Conservation (phyloP, 2,797 vertebrate species). For the Erethizon dorsatum region DNA sequence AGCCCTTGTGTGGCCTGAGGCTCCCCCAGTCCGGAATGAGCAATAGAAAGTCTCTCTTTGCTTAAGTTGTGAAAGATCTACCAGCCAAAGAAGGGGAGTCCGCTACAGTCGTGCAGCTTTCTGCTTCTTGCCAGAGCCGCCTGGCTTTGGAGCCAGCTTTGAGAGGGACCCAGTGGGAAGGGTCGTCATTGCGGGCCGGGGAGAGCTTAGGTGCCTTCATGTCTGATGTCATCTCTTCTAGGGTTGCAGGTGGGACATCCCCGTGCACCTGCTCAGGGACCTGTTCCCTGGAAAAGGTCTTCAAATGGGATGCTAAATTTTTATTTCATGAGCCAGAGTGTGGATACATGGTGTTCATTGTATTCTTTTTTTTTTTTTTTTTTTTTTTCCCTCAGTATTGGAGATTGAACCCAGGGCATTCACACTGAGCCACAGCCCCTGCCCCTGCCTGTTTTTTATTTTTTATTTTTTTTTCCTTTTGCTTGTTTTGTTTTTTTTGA, state of each 20-base stretch:
- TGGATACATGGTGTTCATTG: background rate
- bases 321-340: background rate
- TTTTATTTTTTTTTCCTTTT: background rate
- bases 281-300: background rate
- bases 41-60: background rate
- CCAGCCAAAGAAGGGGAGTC: background rate
- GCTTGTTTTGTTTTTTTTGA: background rate
- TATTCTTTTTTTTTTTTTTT: no score
- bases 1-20: slow-evolving; percentile 65
- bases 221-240: slow-evolving; percentile 9
- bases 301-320: accelerated
- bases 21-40: background rate
- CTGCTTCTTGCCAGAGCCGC: background rate
- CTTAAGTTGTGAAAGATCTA: background rate
- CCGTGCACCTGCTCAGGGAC: background rate
- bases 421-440: background rate
- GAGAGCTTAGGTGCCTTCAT: slow-evolving; percentile 6
- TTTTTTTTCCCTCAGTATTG: background rate
- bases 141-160: slow-evolving; percentile 49
- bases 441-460: background rate
- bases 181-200: background rate
- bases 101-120: background rate
- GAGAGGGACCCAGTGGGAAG: slow-evolving; percentile 63
- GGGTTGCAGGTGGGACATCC: slow-evolving; percentile 61
- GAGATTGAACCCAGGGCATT: background rate